A percentile compares a stretch with the other conserved stretches of the same genome.
These are phyloP conservation scores for Synergus umbraculus DNA, from an alignment of 2,888 invertebrate species.

Conservation along the genomic window DNA sequence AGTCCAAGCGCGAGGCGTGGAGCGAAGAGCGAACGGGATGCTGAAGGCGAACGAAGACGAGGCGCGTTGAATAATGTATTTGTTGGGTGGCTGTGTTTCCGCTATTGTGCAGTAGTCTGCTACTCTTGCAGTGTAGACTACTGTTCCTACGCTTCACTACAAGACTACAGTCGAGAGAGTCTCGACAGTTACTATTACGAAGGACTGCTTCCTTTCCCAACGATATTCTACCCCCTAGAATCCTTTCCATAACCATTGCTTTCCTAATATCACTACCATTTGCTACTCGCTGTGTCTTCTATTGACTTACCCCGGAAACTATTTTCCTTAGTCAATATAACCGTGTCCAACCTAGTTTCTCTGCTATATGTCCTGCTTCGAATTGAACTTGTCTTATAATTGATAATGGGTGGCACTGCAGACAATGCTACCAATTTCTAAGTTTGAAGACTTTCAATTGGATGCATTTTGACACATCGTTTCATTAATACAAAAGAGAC, in stretches of 20 bases:
- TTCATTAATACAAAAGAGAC: background rate
- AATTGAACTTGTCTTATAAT: background rate
- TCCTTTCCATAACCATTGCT: slow-evolving; percentile 36
- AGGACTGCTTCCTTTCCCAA: slow-evolving; percentile 13
- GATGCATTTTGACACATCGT: background rate
- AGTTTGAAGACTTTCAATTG: background rate
- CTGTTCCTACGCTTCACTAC: background rate
- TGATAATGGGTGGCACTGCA: background rate
- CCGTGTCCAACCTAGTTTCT: background rate
- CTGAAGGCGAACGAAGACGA: slow-evolving; percentile 50
- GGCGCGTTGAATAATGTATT: slow-evolving; percentile 53
- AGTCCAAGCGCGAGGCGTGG: slow-evolving; percentile 9
- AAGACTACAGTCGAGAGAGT: too few species aligned
- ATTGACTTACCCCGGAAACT: slow-evolving; percentile 17
- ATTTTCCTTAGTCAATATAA: slow-evolving; percentile 21
- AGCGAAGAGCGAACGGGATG: slow-evolving; percentile 28
- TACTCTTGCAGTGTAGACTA: background rate
- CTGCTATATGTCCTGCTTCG: background rate
- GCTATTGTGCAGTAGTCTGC: slow-evolving; percentile 8
- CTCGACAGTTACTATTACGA: background rate
- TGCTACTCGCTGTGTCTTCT: slow-evolving; percentile 17
- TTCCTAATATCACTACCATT: slow-evolving; percentile 28
- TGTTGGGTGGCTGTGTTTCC: slow-evolving; percentile 44
- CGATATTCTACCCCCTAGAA: slow-evolving; percentile 27
- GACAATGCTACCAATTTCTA: background rate